A percentile compares a stretch with the other conserved stretches of the same genome.
Evolutionary conservation across 2,797 vertebrate species (phyloP).

Genomic region (Sarcophilus harrisii): DNA sequence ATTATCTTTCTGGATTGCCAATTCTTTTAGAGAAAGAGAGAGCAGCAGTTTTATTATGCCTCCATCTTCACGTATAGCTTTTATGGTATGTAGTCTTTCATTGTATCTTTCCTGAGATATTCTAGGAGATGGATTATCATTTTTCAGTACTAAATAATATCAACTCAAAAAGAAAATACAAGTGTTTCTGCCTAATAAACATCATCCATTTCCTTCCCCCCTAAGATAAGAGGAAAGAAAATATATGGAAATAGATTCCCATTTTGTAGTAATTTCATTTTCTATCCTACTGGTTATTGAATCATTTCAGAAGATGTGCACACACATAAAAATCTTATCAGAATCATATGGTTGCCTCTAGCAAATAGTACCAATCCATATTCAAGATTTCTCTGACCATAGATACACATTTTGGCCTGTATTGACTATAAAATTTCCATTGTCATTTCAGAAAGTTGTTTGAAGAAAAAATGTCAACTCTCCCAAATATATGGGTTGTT

Average conservation of each 20-base stretch:
- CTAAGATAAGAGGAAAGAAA: constrained; percentile 39
- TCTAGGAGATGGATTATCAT: neutral
- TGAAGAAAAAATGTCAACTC: constrained; percentile 50
- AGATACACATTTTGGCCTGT: constrained; percentile 27
- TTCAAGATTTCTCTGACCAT: constrained; percentile 31
- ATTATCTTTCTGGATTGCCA: neutral
- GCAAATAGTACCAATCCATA: constrained; percentile 27
- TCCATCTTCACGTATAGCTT: neutral
- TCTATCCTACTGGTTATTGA: constrained; percentile 62
- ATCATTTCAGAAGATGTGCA: constrained; percentile 58
- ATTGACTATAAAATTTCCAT: constrained; percentile 33
- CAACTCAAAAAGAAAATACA: constrained; percentile 24
- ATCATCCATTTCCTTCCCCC: constrained; percentile 10
- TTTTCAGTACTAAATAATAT: neutral
- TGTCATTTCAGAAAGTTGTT: constrained; percentile 55
- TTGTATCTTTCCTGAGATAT: neutral
- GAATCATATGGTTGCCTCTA: constrained; percentile 37
- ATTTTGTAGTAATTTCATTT: constrained; percentile 55
- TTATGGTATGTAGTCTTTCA: neutral
- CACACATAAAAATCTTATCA: constrained; percentile 62
- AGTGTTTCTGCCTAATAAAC: constrained; percentile 12
- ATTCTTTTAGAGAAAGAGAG: neutral
- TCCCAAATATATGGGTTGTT: constrained; percentile 4
- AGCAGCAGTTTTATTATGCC: neutral
- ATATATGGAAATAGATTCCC: constrained; percentile 11